Evolutionary conservation across 2,113 vertebrate genomes (phyloP), one percentile per base, ranked within the genome.

Genomic region (Orycteropus afer): DNA sequence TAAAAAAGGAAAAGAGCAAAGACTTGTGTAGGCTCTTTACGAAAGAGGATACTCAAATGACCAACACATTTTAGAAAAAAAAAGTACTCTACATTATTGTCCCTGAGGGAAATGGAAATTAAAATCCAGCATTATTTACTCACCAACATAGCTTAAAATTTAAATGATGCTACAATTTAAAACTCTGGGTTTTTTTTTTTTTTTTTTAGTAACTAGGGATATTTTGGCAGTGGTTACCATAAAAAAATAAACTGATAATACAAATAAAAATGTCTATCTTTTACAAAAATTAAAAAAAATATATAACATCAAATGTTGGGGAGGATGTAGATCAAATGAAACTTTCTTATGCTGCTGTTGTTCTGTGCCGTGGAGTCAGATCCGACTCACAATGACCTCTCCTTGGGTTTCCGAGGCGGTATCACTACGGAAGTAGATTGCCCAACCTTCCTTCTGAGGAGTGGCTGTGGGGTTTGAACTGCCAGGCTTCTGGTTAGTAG

Each of bases 211-310:
- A 71, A 69, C 20, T 27, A 85, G 47, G 73, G 40, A 22, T 92
- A 81, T 86, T 61, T 82, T 82, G 40, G 12, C 86, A 13, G 85
- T 89, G 40, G 27, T 9, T 55, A 69, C 6, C 51, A 91, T 51
- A 71, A 40, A 92, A 47, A 91, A 67, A 45, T 14, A 92, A 90
- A 73, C 12, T 80, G 67, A 22, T 27, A 85, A 67, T 74, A 86
- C 4, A 74, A 69, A 69, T 86, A 89, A 94, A 94, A 94, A 27
- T 80, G 49, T 27, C 76, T n/a, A 34, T 78, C 42, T 74, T 94
- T 89, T 74, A 79, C 8, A 87, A 93, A 69, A 84, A 86, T 53
- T 79, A 76, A 85, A 91, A 80, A 37, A 27, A 73, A 51, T 10
- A 37, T n/a, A 71, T 10, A 57, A 32, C 42, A 79, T 69, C 47